Evolutionary conservation across 2,888 invertebrate genomes (phyloP), one percentile per base, ranked within the genome.

Genomic region (Pantelozetes paolii): DNA sequence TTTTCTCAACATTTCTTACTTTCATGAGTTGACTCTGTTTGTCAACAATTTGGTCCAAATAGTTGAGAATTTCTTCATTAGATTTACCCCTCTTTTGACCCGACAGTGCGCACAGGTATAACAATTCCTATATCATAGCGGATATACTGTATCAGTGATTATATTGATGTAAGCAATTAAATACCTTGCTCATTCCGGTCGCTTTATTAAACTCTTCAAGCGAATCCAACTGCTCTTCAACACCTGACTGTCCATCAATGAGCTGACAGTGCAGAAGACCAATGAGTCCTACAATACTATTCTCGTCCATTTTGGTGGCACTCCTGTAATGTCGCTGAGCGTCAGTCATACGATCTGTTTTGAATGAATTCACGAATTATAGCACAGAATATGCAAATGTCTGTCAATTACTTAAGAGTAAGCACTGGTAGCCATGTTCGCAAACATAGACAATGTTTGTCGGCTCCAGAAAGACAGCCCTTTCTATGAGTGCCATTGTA

Each of bases 281-380:
- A 18, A 45, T 26, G 1, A 74, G 40, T 0, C 93, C 91, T 26
- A 86, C 84, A 36, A 92, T 88, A 26, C 90, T 91, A 48, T 90
- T 89, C 78, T 91, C 91, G 80, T 95, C 91, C 18, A 91, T 84
- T 82, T 91, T 91, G 71, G 91, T 89, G 0, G 93, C 91, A 71
- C 88, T 88, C 79, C 89, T 88, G 81, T 90, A 93, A 80, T 89
- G 89, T 79, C 87, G 87, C 30, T 89, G 84, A 0, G 94, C 92
- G 78, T 95, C 94, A 79, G 30, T 59, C 36, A 74, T 74, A 13
- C 69, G 62, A 13, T 72, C 71, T 54, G 36, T n/a, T n/a, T n/a
- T n/a, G n/a, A n/a, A n/a, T n/a, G n/a, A n/a, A n/a, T n/a, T n/a
- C n/a, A n/a, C n/a, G n/a, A n/a, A n/a, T n/a, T n/a, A n/a, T n/a